Conservation (phyloP, 2,888 invertebrate genomes). For the Arrhopalites spinosus region DNA sequence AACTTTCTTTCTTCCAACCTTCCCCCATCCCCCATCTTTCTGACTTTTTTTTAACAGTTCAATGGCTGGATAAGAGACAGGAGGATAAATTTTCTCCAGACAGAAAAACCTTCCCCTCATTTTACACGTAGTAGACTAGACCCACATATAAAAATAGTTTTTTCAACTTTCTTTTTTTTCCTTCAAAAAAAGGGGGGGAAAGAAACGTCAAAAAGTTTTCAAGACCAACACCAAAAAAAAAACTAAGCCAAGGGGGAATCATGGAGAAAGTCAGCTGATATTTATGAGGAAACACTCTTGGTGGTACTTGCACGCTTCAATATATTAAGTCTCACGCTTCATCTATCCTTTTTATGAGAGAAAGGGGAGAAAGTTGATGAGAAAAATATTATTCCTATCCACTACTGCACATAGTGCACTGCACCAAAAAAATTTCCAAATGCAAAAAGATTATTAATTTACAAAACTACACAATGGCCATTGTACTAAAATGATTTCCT, state of each 20-base stretch:
- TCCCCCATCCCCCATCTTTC: neutral
- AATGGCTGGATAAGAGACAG: conserved; percentile 1
- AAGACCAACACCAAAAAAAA: neutral
- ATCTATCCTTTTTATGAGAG: conserved; percentile 6
- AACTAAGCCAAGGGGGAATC: neutral
- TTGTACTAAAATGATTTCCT: too few relatives aligned
- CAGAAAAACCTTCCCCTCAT: too few relatives aligned
- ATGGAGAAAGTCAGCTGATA: conserved; percentile 1
- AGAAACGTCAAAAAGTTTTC: neutral
- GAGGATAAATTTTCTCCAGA: neutral
- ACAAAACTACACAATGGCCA: too few relatives aligned
- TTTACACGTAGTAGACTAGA: too few relatives aligned
- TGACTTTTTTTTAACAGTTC: conserved; percentile 18
- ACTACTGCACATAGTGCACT: neutral
- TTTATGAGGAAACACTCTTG: conserved; percentile 20
- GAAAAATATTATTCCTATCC: neutral
- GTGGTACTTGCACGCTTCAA: conserved; percentile 7
- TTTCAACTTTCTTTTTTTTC: neutral
- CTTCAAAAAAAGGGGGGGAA: conserved; percentile 5
- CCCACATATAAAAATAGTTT: too few relatives aligned
- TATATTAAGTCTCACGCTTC: neutral
- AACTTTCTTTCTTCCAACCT: conserved; percentile 22
- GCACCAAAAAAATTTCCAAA: too few relatives aligned
- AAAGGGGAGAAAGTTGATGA: neutral
- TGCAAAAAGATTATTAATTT: too few relatives aligned